Conservation (phyloP, 2,888 invertebrate genomes). For the Strigamia crassipes region DNA sequence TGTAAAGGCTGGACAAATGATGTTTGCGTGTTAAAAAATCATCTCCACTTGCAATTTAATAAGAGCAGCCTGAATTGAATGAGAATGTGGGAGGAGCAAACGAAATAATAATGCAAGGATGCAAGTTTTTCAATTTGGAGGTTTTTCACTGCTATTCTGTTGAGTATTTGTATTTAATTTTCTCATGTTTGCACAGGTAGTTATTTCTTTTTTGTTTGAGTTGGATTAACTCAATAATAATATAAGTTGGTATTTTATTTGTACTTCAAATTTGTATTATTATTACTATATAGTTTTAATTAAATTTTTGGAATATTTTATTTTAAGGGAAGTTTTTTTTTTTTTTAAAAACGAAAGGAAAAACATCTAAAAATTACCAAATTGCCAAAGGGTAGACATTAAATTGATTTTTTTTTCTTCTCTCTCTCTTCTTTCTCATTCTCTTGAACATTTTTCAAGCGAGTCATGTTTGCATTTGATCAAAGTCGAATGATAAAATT, state of each 20-base stretch:
- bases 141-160: background rate
- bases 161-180: constrained; percentile 1
- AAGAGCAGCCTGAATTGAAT: background rate
- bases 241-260: background rate
- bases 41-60: background rate
- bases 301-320: background rate
- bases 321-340: background rate
- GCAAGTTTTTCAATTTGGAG: background rate
- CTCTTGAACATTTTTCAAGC: background rate
- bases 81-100: background rate
- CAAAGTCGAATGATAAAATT: background rate
- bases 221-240: background rate
- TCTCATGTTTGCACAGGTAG: background rate
- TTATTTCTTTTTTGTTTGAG: background rate
- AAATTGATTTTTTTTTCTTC: background rate
- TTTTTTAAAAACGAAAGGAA: background rate
- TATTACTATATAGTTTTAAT: background rate
- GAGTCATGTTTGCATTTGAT: background rate
- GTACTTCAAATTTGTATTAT: background rate
- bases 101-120: background rate
- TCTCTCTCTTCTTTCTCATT: background rate
- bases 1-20: constrained; percentile 5
- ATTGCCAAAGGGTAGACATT: constrained; percentile 1
- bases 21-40: constrained; percentile 21
- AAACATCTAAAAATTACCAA: background rate